These are phyloP conservation scores for Yponomeuta plumbellus DNA, from an alignment of 2,888 invertebrate species.

Conservation along the genomic window DNA sequence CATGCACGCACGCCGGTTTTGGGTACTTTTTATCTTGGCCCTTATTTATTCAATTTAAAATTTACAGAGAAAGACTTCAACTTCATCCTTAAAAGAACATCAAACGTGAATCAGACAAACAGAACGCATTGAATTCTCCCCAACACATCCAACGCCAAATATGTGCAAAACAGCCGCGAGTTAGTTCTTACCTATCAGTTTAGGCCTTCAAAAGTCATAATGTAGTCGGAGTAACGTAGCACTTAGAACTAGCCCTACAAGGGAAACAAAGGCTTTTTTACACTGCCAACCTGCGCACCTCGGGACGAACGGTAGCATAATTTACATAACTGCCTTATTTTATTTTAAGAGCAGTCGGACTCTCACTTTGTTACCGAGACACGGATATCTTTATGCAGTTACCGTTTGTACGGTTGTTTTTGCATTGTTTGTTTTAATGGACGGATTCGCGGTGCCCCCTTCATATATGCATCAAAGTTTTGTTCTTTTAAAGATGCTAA, in stretches of 20 bases:
- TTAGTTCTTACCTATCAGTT: conserved; percentile 6
- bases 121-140: conserved; percentile 3
- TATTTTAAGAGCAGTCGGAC: conserved; percentile 48
- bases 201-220: conserved; percentile 9
- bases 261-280: conserved; percentile 54
- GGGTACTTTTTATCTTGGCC: too few relatives aligned
- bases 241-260: conserved; percentile 25
- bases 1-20: too few relatives aligned
- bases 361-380: conserved; percentile 43
- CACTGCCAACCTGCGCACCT: conserved; percentile 41
- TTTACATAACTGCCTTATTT: conserved; percentile 68
- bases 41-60: not conserved
- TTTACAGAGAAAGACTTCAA: not conserved
- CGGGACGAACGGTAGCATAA: conserved; percentile 42
- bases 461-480: conserved; percentile 16
- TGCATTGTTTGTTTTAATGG: conserved; percentile 20
- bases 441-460: conserved; percentile 15
- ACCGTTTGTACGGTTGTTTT: conserved; percentile 28
- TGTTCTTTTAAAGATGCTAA: conserved; percentile 9
- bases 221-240: conserved; percentile 11
- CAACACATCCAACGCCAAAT: conserved; percentile 9
- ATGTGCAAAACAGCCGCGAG: conserved; percentile 10
- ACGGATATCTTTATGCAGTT: conserved; percentile 53
- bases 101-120: not conserved
- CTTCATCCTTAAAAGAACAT: not conserved